Evolutionary conservation across 2,888 invertebrate species (phyloP).

Genomic region (Teleiodes luculella): DNA sequence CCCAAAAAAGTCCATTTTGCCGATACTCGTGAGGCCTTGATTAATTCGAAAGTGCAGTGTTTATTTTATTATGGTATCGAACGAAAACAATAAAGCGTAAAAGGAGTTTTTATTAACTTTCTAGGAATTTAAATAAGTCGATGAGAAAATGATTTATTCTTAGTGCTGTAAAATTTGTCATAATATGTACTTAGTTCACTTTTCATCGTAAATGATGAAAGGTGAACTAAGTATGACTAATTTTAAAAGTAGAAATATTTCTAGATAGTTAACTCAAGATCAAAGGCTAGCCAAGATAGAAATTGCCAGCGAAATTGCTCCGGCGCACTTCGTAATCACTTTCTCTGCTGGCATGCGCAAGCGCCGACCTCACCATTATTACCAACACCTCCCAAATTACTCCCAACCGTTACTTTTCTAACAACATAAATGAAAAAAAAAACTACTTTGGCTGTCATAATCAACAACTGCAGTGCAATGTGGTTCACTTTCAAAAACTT

Average conservation of each 20-base stretch:
- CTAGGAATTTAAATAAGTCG: no score
- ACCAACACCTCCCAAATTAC: slow-evolving; percentile 14
- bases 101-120: not conserved
- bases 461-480: slow-evolving; percentile 8
- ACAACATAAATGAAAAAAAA: not conserved
- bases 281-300: not conserved
- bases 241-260: not conserved
- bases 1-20: not conserved
- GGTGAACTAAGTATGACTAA: no score
- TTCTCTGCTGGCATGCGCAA: slow-evolving; percentile 53
- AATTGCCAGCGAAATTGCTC: slow-evolving; percentile 29
- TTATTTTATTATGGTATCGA: slow-evolving; percentile 12
- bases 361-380: slow-evolving; percentile 22
- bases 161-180: no score
- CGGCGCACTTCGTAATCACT: slow-evolving; percentile 55
- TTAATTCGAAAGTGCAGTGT: slow-evolving; percentile 9
- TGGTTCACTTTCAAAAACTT: slow-evolving; percentile 10
- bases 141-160: no score
- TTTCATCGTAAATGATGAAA: no score
- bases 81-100: not conserved
- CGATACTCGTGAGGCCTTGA: not conserved
- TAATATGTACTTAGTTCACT: no score
- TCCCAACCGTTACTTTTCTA: not conserved
- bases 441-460: slow-evolving; percentile 9
- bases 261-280: not conserved